Percentiles rank a stretch among this genome's conserved stretches.
Evolutionary conservation across 2,888 invertebrate genomes (phyloP).

Genomic region (Pseudolycoriella hygida): DNA sequence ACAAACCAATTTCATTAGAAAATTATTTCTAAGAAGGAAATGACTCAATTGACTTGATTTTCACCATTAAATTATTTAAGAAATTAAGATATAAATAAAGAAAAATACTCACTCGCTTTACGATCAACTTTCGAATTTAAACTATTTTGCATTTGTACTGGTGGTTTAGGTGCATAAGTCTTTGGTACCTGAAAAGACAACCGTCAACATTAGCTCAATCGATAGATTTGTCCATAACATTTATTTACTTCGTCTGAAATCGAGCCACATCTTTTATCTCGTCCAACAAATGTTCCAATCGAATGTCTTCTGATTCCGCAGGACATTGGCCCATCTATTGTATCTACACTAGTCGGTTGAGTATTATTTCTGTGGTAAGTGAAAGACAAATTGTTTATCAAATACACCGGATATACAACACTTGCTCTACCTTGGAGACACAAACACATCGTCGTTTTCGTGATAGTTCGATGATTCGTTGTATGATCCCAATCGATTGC

Average conservation of each 20-base stretch:
- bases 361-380: not conserved
- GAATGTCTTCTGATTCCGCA: constrained; percentile 25
- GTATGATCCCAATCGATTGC: constrained; percentile 26
- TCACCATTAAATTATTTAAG: not conserved
- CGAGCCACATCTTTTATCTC: constrained; percentile 17
- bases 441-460: constrained; percentile 26
- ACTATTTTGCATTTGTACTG: constrained; percentile 14
- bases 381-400: not conserved
- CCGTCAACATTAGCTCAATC: not conserved
- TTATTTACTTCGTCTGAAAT: constrained; percentile 25
- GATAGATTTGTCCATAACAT: not conserved
- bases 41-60: no score
- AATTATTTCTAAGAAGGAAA: no score
- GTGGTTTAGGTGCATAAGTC: constrained; percentile 28
- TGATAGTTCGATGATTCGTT: constrained; percentile 21
- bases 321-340: constrained; percentile 9
- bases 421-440: constrained; percentile 8
- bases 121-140: constrained; percentile 17
- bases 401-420: not conserved
- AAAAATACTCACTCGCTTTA: constrained; percentile 20
- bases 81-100: not conserved
- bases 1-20: no score
- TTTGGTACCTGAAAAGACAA: constrained; percentile 15
- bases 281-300: constrained; percentile 24
- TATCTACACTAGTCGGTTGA: constrained; percentile 13